These are phyloP conservation scores for Pandemis heparana DNA, from an alignment of 2,888 invertebrate genomes.

Conservation along the genomic window DNA sequence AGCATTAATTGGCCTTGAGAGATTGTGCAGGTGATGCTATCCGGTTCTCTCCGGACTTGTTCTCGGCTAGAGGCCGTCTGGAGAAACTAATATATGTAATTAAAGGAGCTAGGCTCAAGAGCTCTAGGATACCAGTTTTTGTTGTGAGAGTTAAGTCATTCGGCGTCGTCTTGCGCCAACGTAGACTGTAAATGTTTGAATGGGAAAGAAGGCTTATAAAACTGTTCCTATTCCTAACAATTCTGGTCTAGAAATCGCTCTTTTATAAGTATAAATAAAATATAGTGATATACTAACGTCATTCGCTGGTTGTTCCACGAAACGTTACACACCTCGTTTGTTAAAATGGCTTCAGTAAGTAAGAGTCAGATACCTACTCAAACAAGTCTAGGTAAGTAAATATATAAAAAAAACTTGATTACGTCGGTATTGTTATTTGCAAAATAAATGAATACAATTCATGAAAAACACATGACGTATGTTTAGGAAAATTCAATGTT, in stretches of 20 bases:
- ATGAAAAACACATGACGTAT: neutral
- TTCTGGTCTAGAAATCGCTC: neutral
- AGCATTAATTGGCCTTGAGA: slow-evolving; percentile 16
- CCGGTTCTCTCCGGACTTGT: slow-evolving; percentile 20
- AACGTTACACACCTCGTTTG: neutral
- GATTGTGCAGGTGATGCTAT: slow-evolving; percentile 16
- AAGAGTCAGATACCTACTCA: neutral
- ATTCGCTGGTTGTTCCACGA: neutral
- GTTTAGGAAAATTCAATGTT: neutral
- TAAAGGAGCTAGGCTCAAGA: neutral
- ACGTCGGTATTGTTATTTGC: neutral
- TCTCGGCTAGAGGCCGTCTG: slow-evolving; percentile 11
- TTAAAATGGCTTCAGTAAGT: neutral
- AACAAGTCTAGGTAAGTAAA: neutral
- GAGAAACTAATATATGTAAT: slow-evolving; percentile 11
- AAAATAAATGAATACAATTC: neutral
- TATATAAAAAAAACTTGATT: neutral
- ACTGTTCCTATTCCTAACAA: neutral
- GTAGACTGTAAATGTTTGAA: neutral
- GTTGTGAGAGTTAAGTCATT: neutral
- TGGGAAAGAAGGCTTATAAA: neutral
- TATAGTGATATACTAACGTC: neutral
- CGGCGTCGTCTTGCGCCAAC: neutral
- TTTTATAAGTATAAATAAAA: neutral
- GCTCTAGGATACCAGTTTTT: neutral